Percentiles rank a stretch among this genome's conserved stretches.
Conservation (phyloP, 2,888 invertebrate species). For the Standfussiana lucernea region DNA sequence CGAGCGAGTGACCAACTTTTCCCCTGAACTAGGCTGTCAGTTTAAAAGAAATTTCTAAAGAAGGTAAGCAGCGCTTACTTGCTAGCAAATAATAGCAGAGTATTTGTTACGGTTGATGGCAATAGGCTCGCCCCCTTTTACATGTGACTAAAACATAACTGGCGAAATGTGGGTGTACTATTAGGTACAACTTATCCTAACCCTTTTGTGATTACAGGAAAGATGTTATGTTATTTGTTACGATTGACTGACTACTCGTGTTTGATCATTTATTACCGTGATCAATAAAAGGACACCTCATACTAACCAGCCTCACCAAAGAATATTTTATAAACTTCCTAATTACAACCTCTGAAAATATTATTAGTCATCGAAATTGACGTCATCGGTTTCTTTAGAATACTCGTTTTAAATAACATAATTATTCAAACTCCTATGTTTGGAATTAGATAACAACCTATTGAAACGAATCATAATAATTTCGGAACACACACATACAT, state of each 20-base stretch:
- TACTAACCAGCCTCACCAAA: not conserved
- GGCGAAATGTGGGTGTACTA: too few relatives aligned
- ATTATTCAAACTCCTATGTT: not conserved
- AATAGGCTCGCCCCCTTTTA: too few relatives aligned
- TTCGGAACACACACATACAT: not conserved
- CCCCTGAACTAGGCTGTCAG: not conserved
- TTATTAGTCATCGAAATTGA: not conserved
- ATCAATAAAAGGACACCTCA: not conserved
- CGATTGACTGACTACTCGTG: not conserved
- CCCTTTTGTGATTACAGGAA: too few relatives aligned
- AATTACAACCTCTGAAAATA: not conserved
- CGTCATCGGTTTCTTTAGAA: not conserved
- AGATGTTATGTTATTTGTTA: too few relatives aligned
- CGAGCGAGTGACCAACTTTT: not conserved
- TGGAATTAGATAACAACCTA: not conserved
- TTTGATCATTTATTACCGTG: not conserved
- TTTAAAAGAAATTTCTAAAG: not conserved
- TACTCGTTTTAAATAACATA: not conserved
- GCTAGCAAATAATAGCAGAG: not conserved
- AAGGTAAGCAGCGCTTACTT: not conserved
- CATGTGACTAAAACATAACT: too few relatives aligned
- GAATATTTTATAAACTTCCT: not conserved
- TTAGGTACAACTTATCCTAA: too few relatives aligned
- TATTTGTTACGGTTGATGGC: too few relatives aligned
- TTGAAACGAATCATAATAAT: not conserved